Conservation (phyloP, 2,113 vertebrate species). For the Eonycteris spelaea region DNA sequence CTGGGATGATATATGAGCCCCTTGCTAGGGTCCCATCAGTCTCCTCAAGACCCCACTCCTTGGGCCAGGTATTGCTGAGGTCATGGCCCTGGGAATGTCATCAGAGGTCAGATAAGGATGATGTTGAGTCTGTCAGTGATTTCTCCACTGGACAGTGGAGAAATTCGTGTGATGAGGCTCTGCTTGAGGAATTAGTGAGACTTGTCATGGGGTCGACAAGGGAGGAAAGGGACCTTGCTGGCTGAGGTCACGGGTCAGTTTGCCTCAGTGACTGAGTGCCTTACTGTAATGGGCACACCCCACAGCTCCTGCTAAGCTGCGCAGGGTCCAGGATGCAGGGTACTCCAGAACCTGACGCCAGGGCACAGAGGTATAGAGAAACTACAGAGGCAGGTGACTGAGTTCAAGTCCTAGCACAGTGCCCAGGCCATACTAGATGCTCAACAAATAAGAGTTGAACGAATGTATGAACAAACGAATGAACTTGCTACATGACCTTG, state of each 20-base stretch:
- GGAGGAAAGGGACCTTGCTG: not conserved
- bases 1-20: not conserved
- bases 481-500: not conserved
- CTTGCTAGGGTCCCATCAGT: not conserved
- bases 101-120: constrained; percentile 32
- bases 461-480: rapidly evolving
- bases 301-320: no score
- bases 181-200: not conserved
- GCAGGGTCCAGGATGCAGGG: not conserved
- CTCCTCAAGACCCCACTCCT: not conserved
- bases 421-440: rapidly evolving
- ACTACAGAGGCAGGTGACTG: rapidly evolving
- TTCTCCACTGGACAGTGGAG: not conserved
- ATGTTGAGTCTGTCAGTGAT: not conserved
- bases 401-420: no score
- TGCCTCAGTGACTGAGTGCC: not conserved
- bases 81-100: not conserved
- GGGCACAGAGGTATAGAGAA: not conserved
- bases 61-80: not conserved
- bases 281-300: rapidly evolving
- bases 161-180: rapidly evolving
- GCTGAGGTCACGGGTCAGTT: constrained; percentile 6
- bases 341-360: rapidly evolving
- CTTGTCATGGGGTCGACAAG: not conserved
- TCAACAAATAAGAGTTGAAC: no score